Percentiles rank a stretch among this genome's conserved stretches.
Conservation (phyloP, 2,888 invertebrate species). For the Cosmia pyralina region DNA sequence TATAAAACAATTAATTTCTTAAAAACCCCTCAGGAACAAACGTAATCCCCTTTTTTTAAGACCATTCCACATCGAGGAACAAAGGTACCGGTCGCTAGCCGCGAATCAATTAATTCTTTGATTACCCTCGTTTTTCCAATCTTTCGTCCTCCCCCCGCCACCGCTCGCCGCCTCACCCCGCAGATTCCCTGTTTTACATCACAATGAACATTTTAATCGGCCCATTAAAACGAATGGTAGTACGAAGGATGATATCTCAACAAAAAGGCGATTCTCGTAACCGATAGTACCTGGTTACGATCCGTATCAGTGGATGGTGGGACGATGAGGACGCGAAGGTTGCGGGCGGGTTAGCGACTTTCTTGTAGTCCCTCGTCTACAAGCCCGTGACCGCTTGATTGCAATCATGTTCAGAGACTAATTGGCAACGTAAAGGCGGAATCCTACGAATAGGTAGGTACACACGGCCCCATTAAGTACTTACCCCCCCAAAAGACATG, state of each 20-base stretch:
- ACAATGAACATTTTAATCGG: slow-evolving; percentile 72
- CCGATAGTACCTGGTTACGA: slow-evolving; percentile 40
- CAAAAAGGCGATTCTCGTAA: slow-evolving; percentile 25
- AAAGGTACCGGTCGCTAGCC: slow-evolving; percentile 60
- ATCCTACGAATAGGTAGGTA: slow-evolving; percentile 2
- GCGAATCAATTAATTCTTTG: slow-evolving; percentile 77
- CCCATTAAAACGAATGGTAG: slow-evolving; percentile 64
- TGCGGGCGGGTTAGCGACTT: slow-evolving; percentile 20
- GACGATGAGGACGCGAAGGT: background rate
- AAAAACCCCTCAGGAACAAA: slow-evolving; percentile 50
- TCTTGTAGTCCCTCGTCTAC: slow-evolving; percentile 30
- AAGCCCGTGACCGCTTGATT: slow-evolving; percentile 29
- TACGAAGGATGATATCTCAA: slow-evolving; percentile 24
- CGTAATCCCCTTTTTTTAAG: slow-evolving; percentile 57
- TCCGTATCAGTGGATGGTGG: slow-evolving; percentile 6
- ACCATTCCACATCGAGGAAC: slow-evolving; percentile 43
- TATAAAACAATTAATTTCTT: slow-evolving; percentile 62
- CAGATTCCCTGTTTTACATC: slow-evolving; percentile 61
- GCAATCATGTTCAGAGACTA: slow-evolving; percentile 35
- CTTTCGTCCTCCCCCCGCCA: slow-evolving; percentile 29
- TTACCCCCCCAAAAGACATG: no score
- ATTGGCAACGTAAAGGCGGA: slow-evolving; percentile 4
- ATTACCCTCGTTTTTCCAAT: slow-evolving; percentile 73
- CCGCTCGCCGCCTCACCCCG: slow-evolving; percentile 9
- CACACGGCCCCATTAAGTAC: no score